These are phyloP conservation scores for Teleogryllus occipitalis DNA, from an alignment of 1,140 invertebrate genomes.

Conservation along the genomic window DNA sequence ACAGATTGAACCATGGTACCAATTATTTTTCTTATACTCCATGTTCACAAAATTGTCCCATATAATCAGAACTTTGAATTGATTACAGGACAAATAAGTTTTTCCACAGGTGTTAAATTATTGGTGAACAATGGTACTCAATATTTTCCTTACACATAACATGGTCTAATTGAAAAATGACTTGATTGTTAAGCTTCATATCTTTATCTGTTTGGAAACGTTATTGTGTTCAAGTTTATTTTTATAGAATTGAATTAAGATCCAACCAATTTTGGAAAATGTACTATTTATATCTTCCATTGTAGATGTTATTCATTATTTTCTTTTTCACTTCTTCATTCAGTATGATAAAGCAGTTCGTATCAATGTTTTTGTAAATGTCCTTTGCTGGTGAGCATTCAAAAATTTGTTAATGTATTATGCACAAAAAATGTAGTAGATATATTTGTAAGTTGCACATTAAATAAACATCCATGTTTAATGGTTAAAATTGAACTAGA, in stretches of 20 bases:
- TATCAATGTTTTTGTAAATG: neutral
- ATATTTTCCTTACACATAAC: neutral
- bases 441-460: conserved; percentile 1
- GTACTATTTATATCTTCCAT: neutral
- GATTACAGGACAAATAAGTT: neutral
- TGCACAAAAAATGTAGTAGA: neutral
- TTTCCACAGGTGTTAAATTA: neutral
- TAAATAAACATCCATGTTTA: neutral
- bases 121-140: neutral
- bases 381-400: neutral
- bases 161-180: neutral
- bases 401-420: neutral
- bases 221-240: neutral
- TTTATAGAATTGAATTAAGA: neutral
- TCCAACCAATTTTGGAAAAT: neutral
- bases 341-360: neutral
- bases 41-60: too few species aligned
- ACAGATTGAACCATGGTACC: too few species aligned
- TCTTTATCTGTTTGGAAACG: neutral
- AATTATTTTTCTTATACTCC: too few species aligned
- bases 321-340: neutral
- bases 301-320: neutral
- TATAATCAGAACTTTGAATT: neutral
- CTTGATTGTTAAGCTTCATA: neutral
- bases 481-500: neutral